Base-by-base conservation (phyloP, 1,140 invertebrate species). In the Trachymyrmex septentrionalis region DNA sequence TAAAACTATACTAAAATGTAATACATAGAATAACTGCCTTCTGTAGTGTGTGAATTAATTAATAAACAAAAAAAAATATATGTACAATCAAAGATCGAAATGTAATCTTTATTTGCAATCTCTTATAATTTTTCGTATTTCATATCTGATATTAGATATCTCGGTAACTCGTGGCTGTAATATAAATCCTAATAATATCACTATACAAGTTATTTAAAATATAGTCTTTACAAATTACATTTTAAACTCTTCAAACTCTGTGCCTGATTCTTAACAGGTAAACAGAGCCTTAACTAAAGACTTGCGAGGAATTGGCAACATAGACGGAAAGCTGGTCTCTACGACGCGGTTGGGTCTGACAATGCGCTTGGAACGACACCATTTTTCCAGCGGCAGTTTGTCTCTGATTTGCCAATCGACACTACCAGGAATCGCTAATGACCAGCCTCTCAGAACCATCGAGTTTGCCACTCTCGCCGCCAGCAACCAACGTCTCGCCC, bases 401-500 rank as follows among this genome's bases (percentile, higher is more conserved):
- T 88, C 82, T 24, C 78, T 95, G 69, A 88, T 81, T n/a, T 95
- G 95, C 71, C 92, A 91, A 71, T 93, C 95, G 9, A 90, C 63
- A 24, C 75, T 95, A 61, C 93, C 94, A 24, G 93, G 88, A 34
- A 91, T 95, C 34, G 77, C 90, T 9, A 86, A 88, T 0, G 69
- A 67, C 1, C 85, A 73, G 27, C 14, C 88, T 1, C 81, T 92
- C 38, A 88, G 87, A 50, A 92, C 63, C 19, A 91, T 91, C 48
- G 90, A 86, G 21, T 90, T 91, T 7, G 91, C 93, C 2, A 93
- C 94, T 0, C 87, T 95, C 1, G 93, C 93, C 19, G 93, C 93
- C 53, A 95, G 91, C 76, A 95, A 94, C 55, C 92, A 95, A 71
- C 92, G 92, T 87, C 92, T 95, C 19, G 93, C 92, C 2, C 94